Conservation (phyloP, 2,888 invertebrate species). For the Athripsodes cinereus region DNA sequence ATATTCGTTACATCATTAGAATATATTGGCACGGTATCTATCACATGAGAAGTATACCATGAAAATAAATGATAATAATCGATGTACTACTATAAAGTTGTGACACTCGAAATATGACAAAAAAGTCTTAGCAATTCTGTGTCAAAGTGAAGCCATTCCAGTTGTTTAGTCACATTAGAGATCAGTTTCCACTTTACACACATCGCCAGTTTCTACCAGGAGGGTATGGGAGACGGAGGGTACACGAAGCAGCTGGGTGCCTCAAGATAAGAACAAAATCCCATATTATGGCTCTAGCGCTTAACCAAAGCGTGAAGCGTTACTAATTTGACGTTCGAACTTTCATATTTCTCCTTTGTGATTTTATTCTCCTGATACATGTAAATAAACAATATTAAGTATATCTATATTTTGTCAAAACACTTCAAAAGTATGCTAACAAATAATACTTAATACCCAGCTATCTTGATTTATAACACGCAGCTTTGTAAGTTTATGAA, state of each 20-base stretch:
- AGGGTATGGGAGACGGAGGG: slow-evolving; percentile 7
- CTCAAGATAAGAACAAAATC: slow-evolving; percentile 25
- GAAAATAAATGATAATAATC: not conserved
- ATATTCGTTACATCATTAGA: no score
- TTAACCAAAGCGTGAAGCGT: slow-evolving; percentile 26
- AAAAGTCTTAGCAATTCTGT: not conserved
- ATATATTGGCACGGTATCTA: no score
- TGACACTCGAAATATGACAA: not conserved
- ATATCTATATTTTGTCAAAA: no score
- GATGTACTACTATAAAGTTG: not conserved
- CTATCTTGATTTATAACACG: no score
- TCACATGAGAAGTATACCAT: no score
- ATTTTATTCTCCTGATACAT: not conserved
- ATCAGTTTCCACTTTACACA: slow-evolving; percentile 3
- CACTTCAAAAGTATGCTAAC: no score
- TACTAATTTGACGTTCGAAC: slow-evolving; percentile 17
- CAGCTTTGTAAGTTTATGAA: no score
- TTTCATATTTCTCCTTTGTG: slow-evolving; percentile 19
- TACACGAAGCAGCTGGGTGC: slow-evolving; percentile 1
- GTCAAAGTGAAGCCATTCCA: not conserved
- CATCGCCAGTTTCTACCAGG: not conserved
- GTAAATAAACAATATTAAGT: not conserved
- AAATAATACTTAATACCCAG: no score
- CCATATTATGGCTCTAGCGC: slow-evolving; percentile 16
- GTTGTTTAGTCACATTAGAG: not conserved